Evolutionary conservation across 1,140 invertebrate species (phyloP), one percentile per base, ranked within the genome.

Genomic region (Hyphantria cunea): DNA sequence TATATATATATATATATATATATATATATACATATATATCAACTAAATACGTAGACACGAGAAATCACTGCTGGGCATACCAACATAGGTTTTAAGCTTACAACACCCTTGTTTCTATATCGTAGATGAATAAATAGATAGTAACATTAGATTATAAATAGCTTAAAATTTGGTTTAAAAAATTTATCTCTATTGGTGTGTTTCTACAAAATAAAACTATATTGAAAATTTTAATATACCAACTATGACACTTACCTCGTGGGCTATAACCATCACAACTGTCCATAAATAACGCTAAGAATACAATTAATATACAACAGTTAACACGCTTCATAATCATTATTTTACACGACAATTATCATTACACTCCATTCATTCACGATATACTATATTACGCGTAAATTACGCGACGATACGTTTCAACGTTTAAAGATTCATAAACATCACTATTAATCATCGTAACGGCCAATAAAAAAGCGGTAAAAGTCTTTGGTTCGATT

Each of bases 201-300:
- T n/a, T n/a, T n/a, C n/a, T n/a, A n/a, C n/a, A n/a, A n/a, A n/a
- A n/a, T n/a, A n/a, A n/a, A n/a, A n/a, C n/a, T n/a, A n/a, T n/a
- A n/a, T n/a, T n/a, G n/a, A n/a, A n/a, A n/a, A n/a, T n/a, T n/a
- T n/a, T n/a, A 25, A 25, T 25, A 25, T 25, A 25, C 17, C 5
- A 25, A 25, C 1, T 25, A 56, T 47, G 50, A 61, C 12, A 14
- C 77, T 83, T 67, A 86, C 84, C 84, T 72, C 82, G 75, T 6
- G 77, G 79, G 64, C 84, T 84, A 48, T 84, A 86, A 12, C 64
- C 76, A 44, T 74, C 69, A 68, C 73, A 56, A 7, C 50, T 54
- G 34, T 74, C 66, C 61, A 80, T 70, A 47, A 74, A 56, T 48
- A 60, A 59, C 17, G 63, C 52, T 58, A 75, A 68, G 49, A 70